A percentile compares a stretch with the other conserved stretches of the same genome.
Conservation (phyloP, 2,888 invertebrate genomes). For the Limnephilus auricula region DNA sequence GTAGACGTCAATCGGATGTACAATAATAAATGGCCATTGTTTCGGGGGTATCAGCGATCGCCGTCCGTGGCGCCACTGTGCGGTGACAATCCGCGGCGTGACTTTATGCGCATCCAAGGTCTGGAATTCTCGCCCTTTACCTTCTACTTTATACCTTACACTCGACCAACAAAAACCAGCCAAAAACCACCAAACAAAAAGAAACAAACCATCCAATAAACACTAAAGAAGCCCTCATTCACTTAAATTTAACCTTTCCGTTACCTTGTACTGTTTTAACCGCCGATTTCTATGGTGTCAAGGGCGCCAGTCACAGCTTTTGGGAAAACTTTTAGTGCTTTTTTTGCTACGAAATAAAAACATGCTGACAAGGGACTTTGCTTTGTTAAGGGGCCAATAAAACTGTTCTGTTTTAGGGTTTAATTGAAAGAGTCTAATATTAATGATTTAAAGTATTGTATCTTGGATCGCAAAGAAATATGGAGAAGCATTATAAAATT, state of each 20-base stretch:
- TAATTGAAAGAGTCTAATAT: constrained; percentile 32
- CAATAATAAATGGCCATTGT: constrained; percentile 62
- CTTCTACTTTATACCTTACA: constrained; percentile 5
- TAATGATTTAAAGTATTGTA: constrained; percentile 3
- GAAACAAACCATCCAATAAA: not conserved
- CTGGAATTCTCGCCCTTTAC: constrained; percentile 32
- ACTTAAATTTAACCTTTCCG: not conserved
- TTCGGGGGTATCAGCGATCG: constrained; percentile 61
- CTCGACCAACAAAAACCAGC: constrained; percentile 1
- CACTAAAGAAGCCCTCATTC: not conserved
- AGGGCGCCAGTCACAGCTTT: constrained; percentile 10
- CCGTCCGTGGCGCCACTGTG: constrained; percentile 58
- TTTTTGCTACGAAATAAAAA: constrained; percentile 41
- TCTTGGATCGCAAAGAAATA: not conserved
- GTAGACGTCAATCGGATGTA: constrained; percentile 58
- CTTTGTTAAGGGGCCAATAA: constrained; percentile 33
- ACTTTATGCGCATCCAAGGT: constrained; percentile 48
- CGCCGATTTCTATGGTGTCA: not conserved
- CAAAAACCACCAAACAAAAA: not conserved
- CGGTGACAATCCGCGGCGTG: constrained; percentile 49
- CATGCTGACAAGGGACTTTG: constrained; percentile 13
- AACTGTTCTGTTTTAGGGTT: constrained; percentile 42
- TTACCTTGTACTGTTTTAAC: not conserved
- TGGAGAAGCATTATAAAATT: not conserved
- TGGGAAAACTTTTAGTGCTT: constrained; percentile 42